Base-by-base conservation (phyloP, 2,888 invertebrate species). In the Hofmannophila pseudospretella region DNA sequence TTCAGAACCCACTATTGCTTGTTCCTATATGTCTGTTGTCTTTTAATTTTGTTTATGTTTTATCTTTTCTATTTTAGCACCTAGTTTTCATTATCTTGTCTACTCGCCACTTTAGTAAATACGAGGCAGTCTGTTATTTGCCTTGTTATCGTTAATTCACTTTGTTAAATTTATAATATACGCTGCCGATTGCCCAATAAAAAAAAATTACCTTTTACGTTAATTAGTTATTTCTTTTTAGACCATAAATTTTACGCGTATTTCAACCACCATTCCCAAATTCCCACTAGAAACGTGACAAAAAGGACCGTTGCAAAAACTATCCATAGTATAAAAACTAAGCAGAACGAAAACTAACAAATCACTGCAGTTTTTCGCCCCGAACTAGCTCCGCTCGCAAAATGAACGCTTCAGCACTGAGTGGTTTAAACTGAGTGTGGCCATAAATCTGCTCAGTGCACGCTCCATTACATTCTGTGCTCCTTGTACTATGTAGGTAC, bases 371-470 rank as follows among this genome's bases (percentile, higher is more conserved):
- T 42, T 42, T 42, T 39, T 42, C 34, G 19, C 32, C 3, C 34
- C 2, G 20, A 35, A 41, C 26, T 37, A 37, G 36, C 26, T n/a
- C n/a, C n/a, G 34, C 31, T 30, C 34, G 39, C 39, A 29, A 37
- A 44, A 36, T 41, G 37, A 41, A 34, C 39, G 34, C 19, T 39
- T 39, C 27, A 41, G 34, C 36, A 39, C 36, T 30, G 42, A 40
- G 42, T 41, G 39, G 32, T 39, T 39, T 44, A 44, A 44, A 37
- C 44, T 28, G 38, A 38, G 43, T 33, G 38, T 9, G 23, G 5
- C 27, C 5, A 27, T 27, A 27, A 27, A 27, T 27, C 27, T 27
- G 27, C 12, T 11, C 5, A 1, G 10, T 3, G 32, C 32, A 33
- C 26, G 33, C 28, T 33, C 33, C 36, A 37, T 37, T 37, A 37